A percentile compares a stretch with the other conserved stretches of the same genome.
Evolutionary conservation across 2,888 invertebrate genomes (phyloP).

Genomic region (Caprella mutica): DNA sequence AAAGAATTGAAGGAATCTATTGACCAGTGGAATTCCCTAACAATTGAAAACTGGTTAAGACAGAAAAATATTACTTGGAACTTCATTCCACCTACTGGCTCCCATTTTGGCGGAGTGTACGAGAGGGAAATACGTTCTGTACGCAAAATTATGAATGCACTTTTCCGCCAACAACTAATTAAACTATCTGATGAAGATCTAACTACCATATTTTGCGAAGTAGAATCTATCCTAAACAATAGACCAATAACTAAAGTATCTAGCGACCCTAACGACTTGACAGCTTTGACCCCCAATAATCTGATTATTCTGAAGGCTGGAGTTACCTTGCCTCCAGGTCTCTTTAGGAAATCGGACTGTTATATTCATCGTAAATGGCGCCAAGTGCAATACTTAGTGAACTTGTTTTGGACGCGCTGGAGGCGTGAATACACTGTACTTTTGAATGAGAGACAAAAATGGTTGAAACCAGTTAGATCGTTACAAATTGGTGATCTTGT

Average conservation of each 20-base stretch:
- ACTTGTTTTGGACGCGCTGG: slow-evolving; percentile 11
- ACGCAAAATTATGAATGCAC: background rate
- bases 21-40: background rate
- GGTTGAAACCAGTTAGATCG: background rate
- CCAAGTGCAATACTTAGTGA: slow-evolving; percentile 8
- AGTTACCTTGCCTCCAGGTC: background rate
- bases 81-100: background rate
- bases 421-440: background rate
- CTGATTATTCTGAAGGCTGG: background rate
- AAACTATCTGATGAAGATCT: background rate
- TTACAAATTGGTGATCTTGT: background rate
- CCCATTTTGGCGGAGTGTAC: too few species aligned
- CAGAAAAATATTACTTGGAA: slow-evolving; percentile 1
- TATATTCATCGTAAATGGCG: too few species aligned
- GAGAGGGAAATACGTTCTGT: background rate
- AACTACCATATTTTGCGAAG: background rate
- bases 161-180: background rate
- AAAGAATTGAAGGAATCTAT: background rate
- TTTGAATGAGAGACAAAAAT: background rate
- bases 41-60: background rate
- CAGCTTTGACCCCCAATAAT: slow-evolving; percentile 14
- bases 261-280: background rate
- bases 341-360: background rate
- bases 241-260: background rate
- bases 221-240: background rate